Evolutionary conservation across 2,888 invertebrate genomes (phyloP), one percentile per base, ranked within the genome.

Genomic region (Pollenia griseotomentosa): DNA sequence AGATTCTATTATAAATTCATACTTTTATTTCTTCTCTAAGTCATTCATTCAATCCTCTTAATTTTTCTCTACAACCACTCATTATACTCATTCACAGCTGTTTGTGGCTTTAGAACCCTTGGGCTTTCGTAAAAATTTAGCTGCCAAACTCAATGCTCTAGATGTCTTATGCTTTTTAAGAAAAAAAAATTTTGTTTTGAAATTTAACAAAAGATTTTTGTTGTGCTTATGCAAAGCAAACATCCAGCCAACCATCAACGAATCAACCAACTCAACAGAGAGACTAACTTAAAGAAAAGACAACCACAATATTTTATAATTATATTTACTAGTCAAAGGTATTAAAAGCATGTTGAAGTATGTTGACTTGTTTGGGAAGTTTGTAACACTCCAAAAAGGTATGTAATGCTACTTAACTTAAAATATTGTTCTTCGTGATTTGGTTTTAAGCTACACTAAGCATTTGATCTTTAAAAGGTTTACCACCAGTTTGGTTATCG

Each of bases 111-210:
- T n/a, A 63, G 0, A 8, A 23, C 46, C 23, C 23, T 33, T 5
- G 55, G 46, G 42, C 42, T 2, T 19, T 51, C n/a, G 10, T 5
- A 2, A 51, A 74, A 57, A 59, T 59, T 57, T 68, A 19, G 23
- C 74, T 75, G 42, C 48, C 16, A 74, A 74, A 59, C 16, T 46
- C 51, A 66, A 51, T 48, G 55, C 48, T 59, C 48, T 59, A 7
- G 44, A 57, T 73, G 33, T 9, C n/a, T 59, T 19, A 23, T 80
- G 71, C 2, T 53, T 44, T 61, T 53, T 55, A 14, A 14, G 23
- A 23, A 51, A 63, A 33, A 33, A 0, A 55, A 71, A 66, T 66
- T n/a, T n/a, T n/a, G n/a, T 6, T n/a, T 74, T 81, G 33, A 74
- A 74, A 23, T 19, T 66, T 66, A 48, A 40, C 19, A 66, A 66